These are phyloP conservation scores for Scalopus aquaticus DNA, from an alignment of 2,113 vertebrate species.

Conservation along the genomic window DNA sequence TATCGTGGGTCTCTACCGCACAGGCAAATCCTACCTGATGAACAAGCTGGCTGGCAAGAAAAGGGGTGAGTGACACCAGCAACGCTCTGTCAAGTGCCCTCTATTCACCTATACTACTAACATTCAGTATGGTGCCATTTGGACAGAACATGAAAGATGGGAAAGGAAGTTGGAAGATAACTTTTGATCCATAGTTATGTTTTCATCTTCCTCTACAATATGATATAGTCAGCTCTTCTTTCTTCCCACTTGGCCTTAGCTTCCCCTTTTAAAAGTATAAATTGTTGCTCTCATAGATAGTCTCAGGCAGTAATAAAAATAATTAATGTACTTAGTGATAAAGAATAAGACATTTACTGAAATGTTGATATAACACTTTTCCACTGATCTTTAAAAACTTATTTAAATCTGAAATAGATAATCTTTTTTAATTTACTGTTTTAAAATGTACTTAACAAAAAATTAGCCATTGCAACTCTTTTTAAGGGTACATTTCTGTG, in stretches of 20 bases:
- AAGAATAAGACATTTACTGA: background rate
- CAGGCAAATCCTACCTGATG: slow-evolving; percentile 81
- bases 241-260: background rate
- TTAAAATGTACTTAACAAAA: background rate
- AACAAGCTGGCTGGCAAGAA: slow-evolving; percentile 70
- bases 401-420: background rate
- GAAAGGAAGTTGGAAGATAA: background rate
- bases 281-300: background rate
- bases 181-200: background rate
- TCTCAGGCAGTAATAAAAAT: background rate
- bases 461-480: background rate
- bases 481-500: background rate
- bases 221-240: background rate
- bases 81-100: background rate
- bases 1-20: slow-evolving; percentile 66
- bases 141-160: background rate
- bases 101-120: background rate
- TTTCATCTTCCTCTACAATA: background rate
- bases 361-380: background rate
- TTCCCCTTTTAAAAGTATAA: background rate
- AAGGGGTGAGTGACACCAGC: slow-evolving; percentile 47
- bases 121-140: background rate
- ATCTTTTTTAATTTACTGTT: background rate
- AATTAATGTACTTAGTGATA: no score
- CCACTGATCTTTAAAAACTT: background rate